These are phyloP conservation scores for Ochropleura plecta DNA, from an alignment of 2,888 invertebrate species.

Conservation along the genomic window DNA sequence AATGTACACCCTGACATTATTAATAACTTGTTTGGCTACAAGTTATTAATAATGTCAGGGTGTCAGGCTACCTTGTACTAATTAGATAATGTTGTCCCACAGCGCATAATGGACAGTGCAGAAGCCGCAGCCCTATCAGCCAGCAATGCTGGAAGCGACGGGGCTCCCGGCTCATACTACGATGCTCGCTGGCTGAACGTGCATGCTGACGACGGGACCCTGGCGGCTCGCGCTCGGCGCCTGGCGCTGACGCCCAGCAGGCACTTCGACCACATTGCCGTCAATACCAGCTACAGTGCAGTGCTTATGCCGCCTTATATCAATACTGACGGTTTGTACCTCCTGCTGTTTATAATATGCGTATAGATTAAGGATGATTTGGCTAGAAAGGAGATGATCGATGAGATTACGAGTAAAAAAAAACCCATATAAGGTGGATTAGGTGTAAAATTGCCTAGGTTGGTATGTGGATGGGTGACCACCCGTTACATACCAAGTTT, in stretches of 20 bases:
- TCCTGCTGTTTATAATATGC: background rate
- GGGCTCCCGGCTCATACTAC: slow-evolving; percentile 92
- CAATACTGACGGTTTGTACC: slow-evolving; percentile 92
- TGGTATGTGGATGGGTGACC: no score
- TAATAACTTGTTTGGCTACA: no score
- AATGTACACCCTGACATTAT: no score
- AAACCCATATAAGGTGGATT: no score
- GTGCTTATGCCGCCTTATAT: slow-evolving; percentile 96
- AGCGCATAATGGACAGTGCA: slow-evolving; percentile 98
- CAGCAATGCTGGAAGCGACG: slow-evolving; percentile 90
- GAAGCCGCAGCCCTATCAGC: slow-evolving; percentile 94
- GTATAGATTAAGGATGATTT: no score
- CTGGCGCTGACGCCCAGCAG: slow-evolving; percentile 94
- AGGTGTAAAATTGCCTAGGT: no score
- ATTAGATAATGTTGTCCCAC: slow-evolving; percentile 50
- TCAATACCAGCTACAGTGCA: slow-evolving; percentile 96
- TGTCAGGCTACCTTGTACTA: background rate
- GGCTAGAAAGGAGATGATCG: no score
- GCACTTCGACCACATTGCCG: slow-evolving; percentile 96
- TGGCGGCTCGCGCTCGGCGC: slow-evolving; percentile 93
- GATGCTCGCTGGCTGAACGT: slow-evolving; percentile 96
- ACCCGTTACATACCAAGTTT: no score
- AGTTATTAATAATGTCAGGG: no score
- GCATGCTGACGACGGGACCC: slow-evolving; percentile 94
- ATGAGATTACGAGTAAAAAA: no score